A percentile compares a stretch with the other conserved stretches of the same genome.
Evolutionary conservation across 2,113 vertebrate species (phyloP).

Genomic region (Thermophis baileyi): DNA sequence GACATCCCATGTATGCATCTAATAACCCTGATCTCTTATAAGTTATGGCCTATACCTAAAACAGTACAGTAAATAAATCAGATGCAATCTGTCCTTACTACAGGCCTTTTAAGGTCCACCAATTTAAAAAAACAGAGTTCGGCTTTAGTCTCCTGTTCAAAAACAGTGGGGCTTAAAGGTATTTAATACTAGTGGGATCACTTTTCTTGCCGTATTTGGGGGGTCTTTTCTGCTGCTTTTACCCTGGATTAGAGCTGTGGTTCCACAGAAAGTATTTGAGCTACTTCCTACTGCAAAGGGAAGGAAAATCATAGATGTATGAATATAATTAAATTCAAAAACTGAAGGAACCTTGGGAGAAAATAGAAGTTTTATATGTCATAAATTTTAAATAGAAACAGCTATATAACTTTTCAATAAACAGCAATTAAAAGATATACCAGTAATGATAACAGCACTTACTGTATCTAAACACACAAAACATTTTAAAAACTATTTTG

Average conservation of each 20-base stretch:
- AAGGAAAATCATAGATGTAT: background rate
- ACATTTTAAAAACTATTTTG: background rate
- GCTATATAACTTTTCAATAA: background rate
- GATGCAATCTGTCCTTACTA: background rate
- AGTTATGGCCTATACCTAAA: background rate
- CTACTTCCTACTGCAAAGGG: background rate
- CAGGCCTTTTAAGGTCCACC: background rate
- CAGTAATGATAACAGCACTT: background rate
- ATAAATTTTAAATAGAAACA: background rate
- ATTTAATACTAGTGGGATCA: background rate
- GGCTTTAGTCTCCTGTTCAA: no score
- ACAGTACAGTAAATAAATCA: background rate
- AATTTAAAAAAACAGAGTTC: background rate
- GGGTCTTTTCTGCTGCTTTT: background rate
- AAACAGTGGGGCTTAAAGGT: background rate
- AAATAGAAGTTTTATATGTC: background rate
- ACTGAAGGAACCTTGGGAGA: background rate
- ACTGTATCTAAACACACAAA: background rate
- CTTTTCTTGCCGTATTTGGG: background rate
- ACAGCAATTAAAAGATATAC: background rate
- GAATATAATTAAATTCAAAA: background rate
- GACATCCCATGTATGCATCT: background rate
- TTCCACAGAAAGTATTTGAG: background rate
- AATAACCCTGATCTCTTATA: background rate
- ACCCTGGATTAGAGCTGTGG: rapidly evolving